Conservation (phyloP, 1,140 invertebrate species). For the Heliothis virescens region DNA sequence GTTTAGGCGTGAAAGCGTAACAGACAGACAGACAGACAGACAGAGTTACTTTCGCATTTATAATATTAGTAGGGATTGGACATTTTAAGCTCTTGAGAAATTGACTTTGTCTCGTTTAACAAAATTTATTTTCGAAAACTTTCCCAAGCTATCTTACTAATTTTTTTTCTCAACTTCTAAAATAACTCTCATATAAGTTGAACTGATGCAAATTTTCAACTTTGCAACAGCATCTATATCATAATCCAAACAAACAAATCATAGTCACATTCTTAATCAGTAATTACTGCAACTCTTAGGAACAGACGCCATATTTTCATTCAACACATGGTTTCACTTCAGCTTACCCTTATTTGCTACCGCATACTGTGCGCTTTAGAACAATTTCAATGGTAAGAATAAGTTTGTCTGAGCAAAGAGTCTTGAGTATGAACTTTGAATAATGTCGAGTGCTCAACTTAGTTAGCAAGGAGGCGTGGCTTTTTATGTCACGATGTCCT, state of each 20-base stretch:
- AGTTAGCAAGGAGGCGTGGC: slow-evolving; percentile 16
- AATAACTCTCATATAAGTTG: no score
- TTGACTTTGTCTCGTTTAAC: no score
- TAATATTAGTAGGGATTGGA: no score
- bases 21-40: no score
- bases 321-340: background rate
- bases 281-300: slow-evolving; percentile 27
- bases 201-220: no score
- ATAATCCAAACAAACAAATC: no score
- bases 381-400: background rate
- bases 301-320: slow-evolving; percentile 9
- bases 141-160: no score
- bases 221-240: no score
- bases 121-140: no score
- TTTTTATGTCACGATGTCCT: slow-evolving; percentile 9
- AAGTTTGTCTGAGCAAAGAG: background rate
- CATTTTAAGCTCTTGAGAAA: no score
- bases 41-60: no score
- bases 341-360: background rate
- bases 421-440: slow-evolving; percentile 21
- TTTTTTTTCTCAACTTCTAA: background rate
- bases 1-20: no score
- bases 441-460: slow-evolving; percentile 30
- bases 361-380: background rate
- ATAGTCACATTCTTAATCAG: background rate